phyloP scores from a whole-genome alignment of 2,113 vertebrate species.

The Stegostoma tigrinum region DNA sequence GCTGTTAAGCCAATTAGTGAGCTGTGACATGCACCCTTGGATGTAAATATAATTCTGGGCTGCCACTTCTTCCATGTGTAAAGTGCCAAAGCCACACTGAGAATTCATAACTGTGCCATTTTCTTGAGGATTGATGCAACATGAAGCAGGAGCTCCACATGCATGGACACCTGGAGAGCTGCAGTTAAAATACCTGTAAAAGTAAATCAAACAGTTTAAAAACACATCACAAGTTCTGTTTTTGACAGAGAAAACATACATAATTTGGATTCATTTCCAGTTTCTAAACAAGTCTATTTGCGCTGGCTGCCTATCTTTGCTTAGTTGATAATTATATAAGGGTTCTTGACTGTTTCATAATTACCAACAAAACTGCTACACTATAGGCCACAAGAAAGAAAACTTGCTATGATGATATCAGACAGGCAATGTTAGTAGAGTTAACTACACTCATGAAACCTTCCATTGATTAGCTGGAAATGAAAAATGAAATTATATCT shows the following conservation, averaged over 20 bases:
- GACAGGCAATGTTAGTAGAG: neutral
- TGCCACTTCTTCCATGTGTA: constrained; percentile 52
- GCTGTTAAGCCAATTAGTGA: constrained; percentile 60
- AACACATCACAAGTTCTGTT: neutral
- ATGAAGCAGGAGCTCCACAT: constrained; percentile 78
- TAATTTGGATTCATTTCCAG: neutral
- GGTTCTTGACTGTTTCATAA: neutral
- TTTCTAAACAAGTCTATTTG: neutral
- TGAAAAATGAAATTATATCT: neutral
- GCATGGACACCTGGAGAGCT: constrained; percentile 69
- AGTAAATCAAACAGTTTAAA: constrained; percentile 11
- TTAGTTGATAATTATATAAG: neutral
- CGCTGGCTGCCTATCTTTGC: neutral
- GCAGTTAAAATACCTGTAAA: constrained; percentile 83
- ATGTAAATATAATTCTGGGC: constrained; percentile 59
- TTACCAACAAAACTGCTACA: neutral
- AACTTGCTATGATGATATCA: neutral
- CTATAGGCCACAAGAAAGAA: too few relatives aligned
- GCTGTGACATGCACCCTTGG: constrained; percentile 62
- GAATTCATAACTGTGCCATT: constrained; percentile 65
- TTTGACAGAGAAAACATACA: neutral
- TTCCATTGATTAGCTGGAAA: neutral
- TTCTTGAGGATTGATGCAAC: constrained; percentile 68
- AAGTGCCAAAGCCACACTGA: constrained; percentile 68
- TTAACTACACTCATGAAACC: neutral